These are phyloP conservation scores for Dendroctonus valens DNA, from an alignment of 1,140 invertebrate genomes.

Conservation along the genomic window DNA sequence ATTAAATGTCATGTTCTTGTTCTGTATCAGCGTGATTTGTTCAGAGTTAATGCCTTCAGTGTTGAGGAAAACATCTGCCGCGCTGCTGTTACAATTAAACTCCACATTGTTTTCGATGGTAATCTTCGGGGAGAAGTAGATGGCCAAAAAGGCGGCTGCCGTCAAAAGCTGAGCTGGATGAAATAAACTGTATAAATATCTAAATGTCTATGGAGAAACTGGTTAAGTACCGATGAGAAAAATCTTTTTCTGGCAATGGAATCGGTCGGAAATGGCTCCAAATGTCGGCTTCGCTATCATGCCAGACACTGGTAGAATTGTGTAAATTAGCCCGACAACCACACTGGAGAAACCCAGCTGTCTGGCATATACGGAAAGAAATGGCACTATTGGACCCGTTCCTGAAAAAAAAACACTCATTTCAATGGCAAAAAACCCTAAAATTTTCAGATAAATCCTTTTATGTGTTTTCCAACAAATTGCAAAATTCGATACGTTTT, in stretches of 20 bases:
- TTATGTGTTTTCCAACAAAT: too few relatives aligned
- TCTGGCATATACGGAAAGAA: conserved; percentile 76
- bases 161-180: conserved; percentile 63
- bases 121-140: conserved; percentile 67
- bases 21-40: conserved; percentile 23
- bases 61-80: conserved; percentile 51
- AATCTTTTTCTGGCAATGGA: conserved; percentile 65
- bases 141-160: conserved; percentile 63
- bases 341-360: conserved; percentile 78
- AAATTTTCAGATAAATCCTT: too few relatives aligned
- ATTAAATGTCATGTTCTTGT: conserved; percentile 14
- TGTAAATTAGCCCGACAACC: conserved; percentile 77
- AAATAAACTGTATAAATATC: neutral
- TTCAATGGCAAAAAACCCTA: too few relatives aligned
- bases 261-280: conserved; percentile 76
- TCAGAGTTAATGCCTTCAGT: conserved; percentile 40
- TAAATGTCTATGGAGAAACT: neutral
- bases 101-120: conserved; percentile 50
- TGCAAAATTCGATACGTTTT: too few relatives aligned
- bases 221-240: conserved; percentile 12
- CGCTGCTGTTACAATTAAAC: conserved; percentile 57
- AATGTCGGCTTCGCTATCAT: conserved; percentile 78
- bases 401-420: conserved; percentile 57
- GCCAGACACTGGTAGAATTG: conserved; percentile 74
- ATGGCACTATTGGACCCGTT: conserved; percentile 78